These are phyloP conservation scores for Dromas ardeola DNA, from an alignment of 2,113 vertebrate genomes.

Conservation along the genomic window DNA sequence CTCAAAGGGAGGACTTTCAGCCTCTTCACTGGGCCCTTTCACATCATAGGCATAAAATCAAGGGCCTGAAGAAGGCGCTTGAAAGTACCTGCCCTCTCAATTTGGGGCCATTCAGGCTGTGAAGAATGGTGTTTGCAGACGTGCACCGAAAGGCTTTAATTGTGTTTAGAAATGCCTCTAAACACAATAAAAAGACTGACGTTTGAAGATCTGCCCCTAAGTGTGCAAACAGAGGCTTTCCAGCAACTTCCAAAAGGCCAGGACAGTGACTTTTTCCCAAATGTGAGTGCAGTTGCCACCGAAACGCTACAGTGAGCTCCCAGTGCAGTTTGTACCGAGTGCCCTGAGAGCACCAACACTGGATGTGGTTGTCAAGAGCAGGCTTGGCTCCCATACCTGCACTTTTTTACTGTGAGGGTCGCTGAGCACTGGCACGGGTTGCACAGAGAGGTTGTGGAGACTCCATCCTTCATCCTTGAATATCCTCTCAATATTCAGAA, in stretches of 20 bases:
- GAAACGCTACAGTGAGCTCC: neutral
- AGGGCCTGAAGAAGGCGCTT: neutral
- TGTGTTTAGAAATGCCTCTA: neutral
- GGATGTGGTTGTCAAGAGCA: neutral
- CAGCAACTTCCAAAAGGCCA: neutral
- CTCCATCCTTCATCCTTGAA: neutral
- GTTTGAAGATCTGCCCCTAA: neutral
- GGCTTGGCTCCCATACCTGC: neutral
- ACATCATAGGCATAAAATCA: neutral
- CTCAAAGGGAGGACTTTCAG: neutral
- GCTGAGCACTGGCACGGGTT: neutral
- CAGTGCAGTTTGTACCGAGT: neutral
- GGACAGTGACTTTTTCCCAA: neutral
- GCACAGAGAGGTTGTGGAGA: neutral
- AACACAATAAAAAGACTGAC: neutral
- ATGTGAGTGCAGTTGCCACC: rapidly evolving
- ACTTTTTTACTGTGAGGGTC: neutral
- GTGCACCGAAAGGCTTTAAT: neutral
- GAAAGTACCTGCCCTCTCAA: neutral
- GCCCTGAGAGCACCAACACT: too few relatives aligned
- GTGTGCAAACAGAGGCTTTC: neutral
- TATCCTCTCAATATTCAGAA: neutral
- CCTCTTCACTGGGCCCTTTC: neutral
- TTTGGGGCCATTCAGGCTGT: neutral
- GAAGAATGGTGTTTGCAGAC: neutral